Percentiles rank a stretch among this genome's conserved stretches.
These are phyloP conservation scores for Anoplophora glabripennis DNA, from an alignment of 1,140 invertebrate genomes.

Conservation along the genomic window DNA sequence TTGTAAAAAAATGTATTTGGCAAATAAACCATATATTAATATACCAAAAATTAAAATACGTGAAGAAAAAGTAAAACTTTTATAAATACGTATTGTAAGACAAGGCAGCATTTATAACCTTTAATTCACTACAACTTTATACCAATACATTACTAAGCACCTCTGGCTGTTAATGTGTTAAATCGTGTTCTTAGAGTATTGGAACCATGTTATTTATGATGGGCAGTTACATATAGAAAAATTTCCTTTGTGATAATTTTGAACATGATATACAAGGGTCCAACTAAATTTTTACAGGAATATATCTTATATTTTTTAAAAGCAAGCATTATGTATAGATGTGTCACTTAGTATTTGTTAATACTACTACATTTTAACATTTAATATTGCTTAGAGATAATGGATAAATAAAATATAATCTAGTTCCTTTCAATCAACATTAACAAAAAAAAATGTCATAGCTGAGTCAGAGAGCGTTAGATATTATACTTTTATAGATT, in stretches of 20 bases:
- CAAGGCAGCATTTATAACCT: no score
- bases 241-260: neutral
- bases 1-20: no score
- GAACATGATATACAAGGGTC: constrained; percentile 24
- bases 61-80: no score
- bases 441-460: neutral
- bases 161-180: no score
- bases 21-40: no score
- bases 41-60: no score
- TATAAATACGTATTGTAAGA: no score
- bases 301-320: constrained; percentile 12
- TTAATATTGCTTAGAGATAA: constrained; percentile 24
- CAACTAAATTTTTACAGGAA: constrained; percentile 12
- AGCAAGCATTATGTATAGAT: constrained; percentile 21
- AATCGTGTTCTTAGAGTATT: no score
- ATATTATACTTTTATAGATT: constrained; percentile 2
- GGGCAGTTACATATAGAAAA: no score
- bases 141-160: no score
- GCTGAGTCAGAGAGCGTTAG: neutral
- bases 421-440: neutral
- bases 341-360: constrained; percentile 18
- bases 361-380: constrained; percentile 25
- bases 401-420: constrained; percentile 7
- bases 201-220: no score
- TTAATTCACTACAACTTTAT: no score